Base-by-base conservation (phyloP, 2,113 vertebrate genomes). In the Saiga tatarica region DNA sequence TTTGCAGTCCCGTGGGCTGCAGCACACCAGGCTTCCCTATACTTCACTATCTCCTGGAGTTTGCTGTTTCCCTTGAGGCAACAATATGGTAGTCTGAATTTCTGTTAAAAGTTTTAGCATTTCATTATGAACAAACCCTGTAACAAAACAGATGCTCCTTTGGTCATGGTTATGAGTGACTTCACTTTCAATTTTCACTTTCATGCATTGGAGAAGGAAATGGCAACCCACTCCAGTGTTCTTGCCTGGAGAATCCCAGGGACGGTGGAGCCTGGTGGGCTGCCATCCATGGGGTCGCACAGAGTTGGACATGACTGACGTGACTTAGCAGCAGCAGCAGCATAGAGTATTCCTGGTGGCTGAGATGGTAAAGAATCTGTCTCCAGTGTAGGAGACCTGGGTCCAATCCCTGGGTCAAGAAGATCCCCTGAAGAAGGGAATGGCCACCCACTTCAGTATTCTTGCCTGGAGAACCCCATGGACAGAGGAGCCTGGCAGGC, bases 41-140 rank as follows among this genome's bases (percentile, higher is more conserved):
- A 16, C 64, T 36, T 67, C 64, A 19, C 8, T n/a, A 67, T 67
- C 33, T 21, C 33, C 64, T 8, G 16, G 7, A 67, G 64, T 67
- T 67, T 67, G 33, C 87, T 16, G 1, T 64, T 52, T 95, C 67
- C 55, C 78, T 64, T 0, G 21, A 94, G 67, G 6, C 62, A 55
- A 21, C 82, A 76, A 7, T 25, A 17, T 82, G 26, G 52, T 21
- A 3, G 25, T 86, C 28, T 52, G 62, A 17, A 12, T 19, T 96
- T 97, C 91, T 74, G 57, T 82, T 55, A 28, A 60, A 82, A 81
- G 39, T 59, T 59, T 17, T 33, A 42, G 3, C 16, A n/a, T 94
- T 93, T 78, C 19, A 55, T 90, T 50, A 87, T 59, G 89, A 60
- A 74, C 45, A 92, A 87, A 47, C 3, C 33, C 42, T 60, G 39